Evolutionary conservation across 2,113 vertebrate genomes (phyloP), one percentile per base, ranked within the genome.

Genomic region (Paedocypris sp.): DNA sequence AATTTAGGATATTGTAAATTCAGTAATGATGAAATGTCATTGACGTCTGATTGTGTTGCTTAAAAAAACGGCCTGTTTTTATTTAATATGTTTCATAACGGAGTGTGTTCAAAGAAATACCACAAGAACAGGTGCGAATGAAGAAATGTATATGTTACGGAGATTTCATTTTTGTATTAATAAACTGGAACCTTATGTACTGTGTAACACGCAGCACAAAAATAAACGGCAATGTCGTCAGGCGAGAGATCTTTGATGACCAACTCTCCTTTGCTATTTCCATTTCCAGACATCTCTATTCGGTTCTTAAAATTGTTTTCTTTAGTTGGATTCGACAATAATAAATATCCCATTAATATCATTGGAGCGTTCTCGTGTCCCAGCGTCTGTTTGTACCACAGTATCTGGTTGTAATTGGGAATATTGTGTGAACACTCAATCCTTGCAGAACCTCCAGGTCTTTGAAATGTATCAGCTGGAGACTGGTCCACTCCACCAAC

Each of bases 181-280:
- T 11, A 2, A 9, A 6, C 19, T 7, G 31, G 29, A 7, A 42
- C 32, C 10, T 38, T n/a, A 13, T 19, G 9, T 49, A 60, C 66
- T 47, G 66, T 69, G 52, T 69, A 25, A 38, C 18, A 31, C 2
- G 52, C 66, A 43, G 66, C 66, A 51, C 66, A 63, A 32, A 62
- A 68, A 49, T 68, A 68, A 22, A 62, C 51, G 3, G 23, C 51
- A 4, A 18, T 63, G 60, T 63, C 60, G 3, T 10, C 12, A 15
- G 5, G 1, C 2, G 23, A 2, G 4, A 63, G 47, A 63, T 8
- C 5, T 31, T 45, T 46, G 20, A 68, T 58, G 11, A 18, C 31
- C 28, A 63, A 28, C 13, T 5, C 9, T 19, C 29, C 66, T 8
- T 64, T 23, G 15, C 46, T 48, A 2, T 16, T 26, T 33, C 60